Conservation (phyloP, 37 sponge, comb jelly and placozoan species). For the Hormiphora californensis region DNA sequence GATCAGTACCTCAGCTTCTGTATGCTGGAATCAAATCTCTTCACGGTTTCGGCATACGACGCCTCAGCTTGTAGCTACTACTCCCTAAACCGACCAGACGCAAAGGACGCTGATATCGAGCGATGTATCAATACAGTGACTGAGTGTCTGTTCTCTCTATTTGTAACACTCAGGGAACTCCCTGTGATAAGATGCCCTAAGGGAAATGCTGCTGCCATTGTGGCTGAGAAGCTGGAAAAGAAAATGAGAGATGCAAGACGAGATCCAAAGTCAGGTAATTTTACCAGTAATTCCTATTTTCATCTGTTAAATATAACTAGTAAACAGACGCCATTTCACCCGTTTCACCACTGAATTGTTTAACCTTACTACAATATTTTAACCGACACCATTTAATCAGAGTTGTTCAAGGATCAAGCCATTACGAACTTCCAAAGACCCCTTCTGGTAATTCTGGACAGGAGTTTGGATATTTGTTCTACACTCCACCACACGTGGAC, state of each 20-base stretch:
- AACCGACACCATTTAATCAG: slow-evolving; percentile 24
- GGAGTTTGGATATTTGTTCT: slow-evolving; percentile 87
- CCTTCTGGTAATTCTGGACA: slow-evolving; percentile 85
- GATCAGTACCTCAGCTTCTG: slow-evolving; percentile 95
- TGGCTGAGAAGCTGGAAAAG: slow-evolving; percentile 84
- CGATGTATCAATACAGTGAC: slow-evolving; percentile 67
- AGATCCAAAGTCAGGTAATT: slow-evolving; percentile 49
- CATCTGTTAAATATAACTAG: background rate
- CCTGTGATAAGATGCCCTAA: slow-evolving; percentile 94
- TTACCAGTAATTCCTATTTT: background rate
- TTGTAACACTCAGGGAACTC: slow-evolving; percentile 83
- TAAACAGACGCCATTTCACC: background rate
- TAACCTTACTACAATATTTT: too few species aligned
- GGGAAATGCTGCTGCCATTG: slow-evolving; percentile 95
- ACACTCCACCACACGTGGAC: slow-evolving; percentile 99
- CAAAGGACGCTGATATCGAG: slow-evolving; percentile 74
- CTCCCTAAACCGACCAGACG: slow-evolving; percentile 82
- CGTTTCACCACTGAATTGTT: too few species aligned
- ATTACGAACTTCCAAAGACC: slow-evolving; percentile 80
- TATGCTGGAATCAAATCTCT: slow-evolving; percentile 85
- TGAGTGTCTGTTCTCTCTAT: slow-evolving; percentile 86
- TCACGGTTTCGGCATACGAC: slow-evolving; percentile 68
- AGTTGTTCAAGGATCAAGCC: slow-evolving; percentile 42
- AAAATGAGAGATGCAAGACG: slow-evolving; percentile 77
- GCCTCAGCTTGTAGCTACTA: slow-evolving; percentile 68